These are phyloP conservation scores for Unio delphinus DNA, from an alignment of 2,888 invertebrate species.

Conservation along the genomic window DNA sequence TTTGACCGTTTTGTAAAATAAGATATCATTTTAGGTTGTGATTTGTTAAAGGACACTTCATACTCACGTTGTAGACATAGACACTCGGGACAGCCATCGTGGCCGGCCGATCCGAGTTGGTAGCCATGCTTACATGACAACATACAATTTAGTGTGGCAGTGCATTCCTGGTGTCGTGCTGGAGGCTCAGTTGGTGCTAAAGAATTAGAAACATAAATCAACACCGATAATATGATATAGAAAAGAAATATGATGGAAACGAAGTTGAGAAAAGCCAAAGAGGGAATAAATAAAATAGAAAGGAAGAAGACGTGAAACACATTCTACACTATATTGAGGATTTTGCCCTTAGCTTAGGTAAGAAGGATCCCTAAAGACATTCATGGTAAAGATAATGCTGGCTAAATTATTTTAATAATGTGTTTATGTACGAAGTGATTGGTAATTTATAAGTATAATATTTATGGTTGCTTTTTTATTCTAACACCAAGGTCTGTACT, in stretches of 20 bases:
- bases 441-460: no score
- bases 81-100: slow-evolving; percentile 39
- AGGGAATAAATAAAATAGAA: not conserved
- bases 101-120: slow-evolving; percentile 27
- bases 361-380: no score
- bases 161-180: slow-evolving; percentile 30
- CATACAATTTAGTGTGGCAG: slow-evolving; percentile 37
- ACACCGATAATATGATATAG: not conserved
- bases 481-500: no score
- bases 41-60: no score
- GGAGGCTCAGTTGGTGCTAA: slow-evolving; percentile 17
- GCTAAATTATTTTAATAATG: no score
- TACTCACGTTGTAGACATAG: slow-evolving; percentile 31
- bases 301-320: not conserved
- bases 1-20: no score
- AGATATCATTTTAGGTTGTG: no score
- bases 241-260: not conserved
- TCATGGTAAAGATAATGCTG: no score
- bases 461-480: no score
- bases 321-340: not conserved
- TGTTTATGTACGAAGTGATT: no score
- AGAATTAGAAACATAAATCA: not conserved
- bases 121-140: slow-evolving; percentile 35
- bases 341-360: no score
- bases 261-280: no score